A percentile compares a stretch with the other conserved stretches of the same genome.
Evolutionary conservation across 2,888 invertebrate species (phyloP).

Genomic region (Cheiracanthium punctorium): DNA sequence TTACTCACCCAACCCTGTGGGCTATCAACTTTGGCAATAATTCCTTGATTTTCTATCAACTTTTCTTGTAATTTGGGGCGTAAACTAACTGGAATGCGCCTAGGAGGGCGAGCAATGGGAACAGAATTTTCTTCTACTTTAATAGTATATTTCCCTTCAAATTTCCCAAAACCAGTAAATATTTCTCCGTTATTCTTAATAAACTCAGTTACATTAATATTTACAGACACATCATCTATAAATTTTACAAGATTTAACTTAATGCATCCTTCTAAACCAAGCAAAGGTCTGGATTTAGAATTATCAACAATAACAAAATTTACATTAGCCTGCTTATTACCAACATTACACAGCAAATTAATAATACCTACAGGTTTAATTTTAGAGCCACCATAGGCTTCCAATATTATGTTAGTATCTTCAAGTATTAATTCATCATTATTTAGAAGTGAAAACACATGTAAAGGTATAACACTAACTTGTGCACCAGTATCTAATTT

Average conservation of each 20-base stretch:
- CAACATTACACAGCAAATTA: neutral
- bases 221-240: neutral
- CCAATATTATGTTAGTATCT: neutral
- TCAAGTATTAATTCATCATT: slow-evolving; percentile 15
- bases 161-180: neutral
- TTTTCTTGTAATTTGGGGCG: neutral
- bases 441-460: neutral
- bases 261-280: neutral
- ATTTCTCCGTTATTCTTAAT: slow-evolving; percentile 1
- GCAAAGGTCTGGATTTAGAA: neutral
- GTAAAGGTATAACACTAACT: neutral
- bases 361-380: neutral
- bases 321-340: neutral
- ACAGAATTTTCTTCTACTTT: neutral
- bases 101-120: neutral
- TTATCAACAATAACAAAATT: slow-evolving; percentile 2
- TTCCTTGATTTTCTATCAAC: neutral
- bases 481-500: neutral
- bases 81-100: neutral
- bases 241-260: neutral
- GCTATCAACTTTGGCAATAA: neutral
- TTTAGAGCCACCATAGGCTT: neutral
- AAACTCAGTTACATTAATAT: neutral
- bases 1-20: neutral
- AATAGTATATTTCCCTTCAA: neutral